These are phyloP conservation scores for Phrynocephalus versicolor DNA, from an alignment of 2,113 vertebrate genomes.

Conservation along the genomic window DNA sequence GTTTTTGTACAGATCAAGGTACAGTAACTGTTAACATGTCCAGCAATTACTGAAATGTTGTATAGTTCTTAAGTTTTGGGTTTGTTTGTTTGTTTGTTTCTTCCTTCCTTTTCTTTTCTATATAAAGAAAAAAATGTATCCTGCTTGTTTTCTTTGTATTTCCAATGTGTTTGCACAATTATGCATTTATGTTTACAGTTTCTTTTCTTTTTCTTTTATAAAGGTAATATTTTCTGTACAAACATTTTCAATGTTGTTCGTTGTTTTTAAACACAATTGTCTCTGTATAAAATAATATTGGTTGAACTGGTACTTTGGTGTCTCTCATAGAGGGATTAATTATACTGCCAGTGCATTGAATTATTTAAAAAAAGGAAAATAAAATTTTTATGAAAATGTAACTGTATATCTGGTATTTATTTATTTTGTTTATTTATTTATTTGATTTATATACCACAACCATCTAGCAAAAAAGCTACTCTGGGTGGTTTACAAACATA, in stretches of 20 bases:
- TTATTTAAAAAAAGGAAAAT: slow-evolving; percentile 83
- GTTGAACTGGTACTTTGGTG: slow-evolving; percentile 79
- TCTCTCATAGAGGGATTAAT: slow-evolving; percentile 83
- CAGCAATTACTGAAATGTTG: slow-evolving; percentile 81
- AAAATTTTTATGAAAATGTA: slow-evolving; percentile 83
- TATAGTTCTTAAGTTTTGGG: slow-evolving; percentile 79
- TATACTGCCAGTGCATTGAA: slow-evolving; percentile 82
- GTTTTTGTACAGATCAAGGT: slow-evolving; percentile 83
- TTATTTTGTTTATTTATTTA: no score
- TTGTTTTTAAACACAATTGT: slow-evolving; percentile 94
- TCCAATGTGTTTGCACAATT: slow-evolving; percentile 87
- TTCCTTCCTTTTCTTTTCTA: slow-evolving; percentile 70
- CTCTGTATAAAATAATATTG: slow-evolving; percentile 92
- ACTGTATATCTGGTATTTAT: background rate
- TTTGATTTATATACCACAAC: no score
- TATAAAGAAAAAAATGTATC: slow-evolving; percentile 80
- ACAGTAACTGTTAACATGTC: slow-evolving; percentile 78
- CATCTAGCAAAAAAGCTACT: no score
- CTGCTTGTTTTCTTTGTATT: slow-evolving; percentile 87
- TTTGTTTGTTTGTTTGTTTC: slow-evolving; percentile 58
- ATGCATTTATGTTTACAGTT: slow-evolving; percentile 86
- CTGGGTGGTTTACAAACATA: no score
- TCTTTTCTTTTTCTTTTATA: slow-evolving; percentile 83
- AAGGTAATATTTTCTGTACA: slow-evolving; percentile 91
- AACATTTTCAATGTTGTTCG: slow-evolving; percentile 90